Evolutionary conservation across 64 coral and sea anemone genomes (phyloP), one percentile per base, ranked within the genome.

Genomic region (Stichodactyla helianthus): DNA sequence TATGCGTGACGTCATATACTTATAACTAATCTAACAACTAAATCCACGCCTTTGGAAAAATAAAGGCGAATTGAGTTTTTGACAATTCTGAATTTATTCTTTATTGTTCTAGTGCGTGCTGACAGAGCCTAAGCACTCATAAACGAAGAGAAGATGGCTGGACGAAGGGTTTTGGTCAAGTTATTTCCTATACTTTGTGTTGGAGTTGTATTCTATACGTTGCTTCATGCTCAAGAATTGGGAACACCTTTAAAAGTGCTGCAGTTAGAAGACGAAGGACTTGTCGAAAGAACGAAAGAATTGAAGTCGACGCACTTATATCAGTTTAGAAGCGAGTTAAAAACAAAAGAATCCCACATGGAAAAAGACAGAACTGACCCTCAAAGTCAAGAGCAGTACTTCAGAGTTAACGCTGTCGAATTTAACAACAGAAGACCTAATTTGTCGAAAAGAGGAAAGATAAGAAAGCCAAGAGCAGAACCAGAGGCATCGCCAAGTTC

Each of bases 391-490:
- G 62, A 65, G 22, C 62, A 65, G 7, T 5, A 7, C 0, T 6
- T n/a, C 62, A 6, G 7, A 22, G 19, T n/a, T 18, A 13, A n/a
- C 19, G 9, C 19, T 13, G 5, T 65, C 9, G 20, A 65, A 65
- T 65, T 65, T 65, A n/a, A 7, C 35, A 44, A 3, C 35, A 44
- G 35, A 44, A 44, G 35, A 44, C 35, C 35, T n/a, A n/a, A 65
- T 65, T 5, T n/a, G 9, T 6, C 8, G 20, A 6, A 8, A 9
- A 83, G 26, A 83, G 83, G 79, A 17, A 51, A 83, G 28, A 89
- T 71, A 67, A 59, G 88, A 83, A 63, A 89, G 59, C 83, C 83
- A 22, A 35, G 83, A 70, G 22, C 86, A 7, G 74, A 52, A 4
- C 16, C 86, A 4, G 23, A 14, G 54, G 54, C 53, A 80, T 6